A percentile compares a stretch with the other conserved stretches of the same genome.
Conservation (phyloP, 2,797 vertebrate species). For the Sebastes minor region DNA sequence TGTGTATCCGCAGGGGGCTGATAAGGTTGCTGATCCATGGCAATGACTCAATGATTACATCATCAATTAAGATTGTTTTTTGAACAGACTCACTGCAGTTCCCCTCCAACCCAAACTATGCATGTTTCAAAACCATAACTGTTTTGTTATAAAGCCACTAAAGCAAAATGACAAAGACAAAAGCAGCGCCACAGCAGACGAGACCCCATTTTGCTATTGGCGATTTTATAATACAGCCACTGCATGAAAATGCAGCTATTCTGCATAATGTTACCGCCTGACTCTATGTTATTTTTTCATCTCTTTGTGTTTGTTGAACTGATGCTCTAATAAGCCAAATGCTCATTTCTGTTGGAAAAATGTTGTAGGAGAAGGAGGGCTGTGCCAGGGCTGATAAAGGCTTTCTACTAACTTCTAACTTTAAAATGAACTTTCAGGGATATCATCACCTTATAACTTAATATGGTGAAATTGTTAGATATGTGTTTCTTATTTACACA, state of each 20-base stretch:
- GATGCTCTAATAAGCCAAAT: background rate
- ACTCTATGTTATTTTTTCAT: background rate
- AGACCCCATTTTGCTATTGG: background rate
- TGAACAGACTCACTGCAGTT: background rate
- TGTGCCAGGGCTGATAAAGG: background rate
- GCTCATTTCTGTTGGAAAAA: background rate
- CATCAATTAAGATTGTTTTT: background rate
- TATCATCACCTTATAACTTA: background rate
- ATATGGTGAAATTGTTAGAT: background rate
- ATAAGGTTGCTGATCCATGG: background rate
- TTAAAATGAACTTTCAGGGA: background rate
- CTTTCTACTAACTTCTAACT: background rate
- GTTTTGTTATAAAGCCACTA: background rate
- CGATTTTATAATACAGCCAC: background rate
- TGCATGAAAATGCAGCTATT: background rate
- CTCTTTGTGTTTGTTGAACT: background rate
- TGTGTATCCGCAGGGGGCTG: background rate
- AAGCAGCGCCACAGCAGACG: background rate
- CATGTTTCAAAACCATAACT: background rate
- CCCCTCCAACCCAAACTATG: background rate
- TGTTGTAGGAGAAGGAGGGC: accelerated
- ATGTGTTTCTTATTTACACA: background rate
- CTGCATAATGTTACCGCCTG: background rate
- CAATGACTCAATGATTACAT: background rate
- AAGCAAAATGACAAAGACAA: background rate